phyloP scores from a whole-genome alignment of 2,113 vertebrate species.

The Rhegmatorhina hoffmannsi region DNA sequence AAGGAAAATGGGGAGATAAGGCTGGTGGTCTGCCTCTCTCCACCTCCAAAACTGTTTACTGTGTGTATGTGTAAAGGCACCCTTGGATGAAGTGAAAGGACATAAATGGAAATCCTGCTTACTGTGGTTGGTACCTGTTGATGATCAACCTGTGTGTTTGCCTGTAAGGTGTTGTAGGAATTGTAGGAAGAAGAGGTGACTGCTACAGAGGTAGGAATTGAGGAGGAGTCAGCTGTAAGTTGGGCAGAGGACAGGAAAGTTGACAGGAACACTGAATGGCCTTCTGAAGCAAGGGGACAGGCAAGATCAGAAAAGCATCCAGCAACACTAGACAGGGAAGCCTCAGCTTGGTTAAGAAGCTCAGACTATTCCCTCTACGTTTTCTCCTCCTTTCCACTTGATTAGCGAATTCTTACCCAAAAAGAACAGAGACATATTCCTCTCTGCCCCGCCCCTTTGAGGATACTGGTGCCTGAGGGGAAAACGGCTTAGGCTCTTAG shows the following conservation, averaged over 20 bases:
- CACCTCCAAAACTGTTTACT: not conserved
- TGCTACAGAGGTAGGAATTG: not conserved
- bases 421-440: not conserved
- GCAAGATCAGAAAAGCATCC: not conserved
- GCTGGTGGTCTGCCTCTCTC: not conserved
- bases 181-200: not conserved
- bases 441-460: not conserved
- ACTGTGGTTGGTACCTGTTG: not conserved
- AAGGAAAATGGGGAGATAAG: not conserved
- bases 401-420: not conserved
- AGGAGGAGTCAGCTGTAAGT: not conserved
- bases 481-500: not conserved
- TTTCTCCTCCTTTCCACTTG: not conserved
- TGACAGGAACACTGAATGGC: not conserved
- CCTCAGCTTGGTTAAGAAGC: not conserved
- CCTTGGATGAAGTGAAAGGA: not conserved
- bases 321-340: not conserved
- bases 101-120: not conserved
- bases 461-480: not conserved
- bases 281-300: not conserved
- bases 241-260: not conserved
- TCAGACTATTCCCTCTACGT: not conserved
- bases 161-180: not conserved
- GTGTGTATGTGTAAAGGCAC: not conserved
- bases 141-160: accelerated